Evolutionary conservation across 30 jellyfish, hydroid and myxozoan genomes (phyloP).

Genomic region (Pseudorhiza aurosa): DNA sequence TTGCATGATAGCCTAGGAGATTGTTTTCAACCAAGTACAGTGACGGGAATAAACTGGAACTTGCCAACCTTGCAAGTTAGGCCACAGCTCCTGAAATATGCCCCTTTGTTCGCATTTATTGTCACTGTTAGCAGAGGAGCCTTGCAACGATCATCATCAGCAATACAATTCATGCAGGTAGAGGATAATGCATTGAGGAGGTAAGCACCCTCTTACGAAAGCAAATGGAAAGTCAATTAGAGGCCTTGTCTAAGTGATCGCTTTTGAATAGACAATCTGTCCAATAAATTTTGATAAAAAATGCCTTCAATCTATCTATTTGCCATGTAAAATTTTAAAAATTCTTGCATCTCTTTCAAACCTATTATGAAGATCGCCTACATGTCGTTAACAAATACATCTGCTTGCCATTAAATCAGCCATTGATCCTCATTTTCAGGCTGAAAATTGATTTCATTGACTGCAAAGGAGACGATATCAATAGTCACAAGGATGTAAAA

Average conservation of each 20-base stretch:
- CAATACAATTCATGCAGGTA: conserved; percentile 41
- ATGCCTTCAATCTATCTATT: not conserved
- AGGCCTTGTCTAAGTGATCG: no score
- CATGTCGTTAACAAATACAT: no score
- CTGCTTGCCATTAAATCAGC: no score
- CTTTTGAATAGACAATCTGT: no score
- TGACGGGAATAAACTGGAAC: conserved; percentile 41
- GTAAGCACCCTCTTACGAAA: not conserved
- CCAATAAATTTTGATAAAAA: no score
- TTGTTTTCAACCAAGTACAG: conserved; percentile 47
- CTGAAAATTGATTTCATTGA: conserved; percentile 34
- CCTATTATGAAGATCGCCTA: no score
- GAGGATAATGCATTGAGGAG: conserved; percentile 19
- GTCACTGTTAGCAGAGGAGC: conserved; percentile 51
- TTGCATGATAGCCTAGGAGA: not conserved
- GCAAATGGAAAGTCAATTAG: not conserved
- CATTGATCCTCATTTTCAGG: conserved; percentile 31
- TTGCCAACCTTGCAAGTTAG: conserved; percentile 24
- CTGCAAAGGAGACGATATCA: conserved; percentile 47
- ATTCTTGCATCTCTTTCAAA: no score
- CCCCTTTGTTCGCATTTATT: conserved; percentile 51
- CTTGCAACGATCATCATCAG: conserved; percentile 40
- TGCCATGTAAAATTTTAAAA: no score
- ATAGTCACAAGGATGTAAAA: conserved; percentile 26
- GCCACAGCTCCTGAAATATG: conserved; percentile 35